Evolutionary conservation across 2,113 vertebrate species (phyloP), one percentile per base, ranked within the genome.

Genomic region (Ammodytes dubius): DNA sequence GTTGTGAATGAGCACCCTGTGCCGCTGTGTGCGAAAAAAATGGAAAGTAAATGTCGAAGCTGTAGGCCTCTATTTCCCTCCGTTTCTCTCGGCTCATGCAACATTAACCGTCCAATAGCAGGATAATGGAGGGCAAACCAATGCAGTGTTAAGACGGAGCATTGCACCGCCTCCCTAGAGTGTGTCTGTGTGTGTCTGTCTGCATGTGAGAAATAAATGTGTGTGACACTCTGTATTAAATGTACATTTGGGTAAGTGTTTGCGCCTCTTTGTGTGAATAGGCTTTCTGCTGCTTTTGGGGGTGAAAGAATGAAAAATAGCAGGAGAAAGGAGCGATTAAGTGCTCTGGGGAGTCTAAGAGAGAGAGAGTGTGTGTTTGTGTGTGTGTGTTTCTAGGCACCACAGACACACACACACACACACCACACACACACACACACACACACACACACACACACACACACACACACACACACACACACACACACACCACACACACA

Each of bases 111-210:
- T 91, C 84, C 88, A 83, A 85, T 84, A 6, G 70, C 81, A 76
- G 85, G 87, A 92, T 91, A 92, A 91, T 93, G 77, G 89, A 91
- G 85, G 65, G 82, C 76, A 83, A 89, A 59, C 86, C 78, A 79
- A 74, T 71, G 85, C 85, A 65, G 89, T 56, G 11, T 74, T 85
- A 77, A 83, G 57, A 83, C 66, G 60, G 72, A 79, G 85, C 50
- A 13, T 54, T 40, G 53, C 67, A 8, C 60, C 15, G 35, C 69
- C 79, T 83, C 63, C 56, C 40, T 11, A 5, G 59, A 78, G 70
- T 27, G 6, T 49, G 57, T 49, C 49, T 65, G 71, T 70, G 54
- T 56, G 19, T 73, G 37, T 70, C 40, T 27, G 27, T 27, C 27
- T 27, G 27, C 27, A 27, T 27, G 27, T 77, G 39, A 27, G 9